Base-by-base conservation (phyloP, 2,113 vertebrate species). In the Grammomys surdaster region DNA sequence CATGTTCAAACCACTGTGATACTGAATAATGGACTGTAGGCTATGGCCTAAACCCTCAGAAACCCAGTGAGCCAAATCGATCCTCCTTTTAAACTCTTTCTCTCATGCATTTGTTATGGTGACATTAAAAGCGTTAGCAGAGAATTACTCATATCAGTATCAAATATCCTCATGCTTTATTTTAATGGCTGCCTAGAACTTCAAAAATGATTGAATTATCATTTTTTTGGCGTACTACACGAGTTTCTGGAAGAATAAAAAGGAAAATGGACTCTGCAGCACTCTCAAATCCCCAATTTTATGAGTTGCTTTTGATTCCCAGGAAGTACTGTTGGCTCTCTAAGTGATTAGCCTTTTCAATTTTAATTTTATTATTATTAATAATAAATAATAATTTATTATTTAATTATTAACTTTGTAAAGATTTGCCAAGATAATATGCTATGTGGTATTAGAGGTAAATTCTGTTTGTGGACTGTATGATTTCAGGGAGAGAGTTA, bases 391-490 rank as follows among this genome's bases (percentile, higher is more conserved):
- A 2, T 56, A 28, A 28, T 65, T 28, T 65, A 28, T 31, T 65
- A 65, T 65, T 65, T 65, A 31, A 28, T 86, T 19, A 75, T 86
- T 89, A 2, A 56, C 43, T 87, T 77, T 11, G n/a, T 81, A 48
- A 48, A n/a, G 20, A 89, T 85, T 90, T 91, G 36, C 33, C 54
- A 24, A 65, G 36, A 78, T 84, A 33, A 40, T 87, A 46, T 63
- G 7, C 26, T 76, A 20, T 20, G 58, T 58, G 13, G 20, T 40
- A 3, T 70, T 43, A 76, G 26, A 75, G 24, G 20, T 90, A 48
- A 84, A 31, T 84, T 93, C 69, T 88, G n/a, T 31, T 77, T 78
- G n/a, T 89, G 36, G 33, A 91, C 91, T 67, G 85, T 89, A n/a
- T 46, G n/a, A 17, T 89, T 43, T 76, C 22, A 63, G 11, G 9